Evolutionary conservation across 1,140 invertebrate genomes (phyloP).

Genomic region (Hyles euphorbiae): DNA sequence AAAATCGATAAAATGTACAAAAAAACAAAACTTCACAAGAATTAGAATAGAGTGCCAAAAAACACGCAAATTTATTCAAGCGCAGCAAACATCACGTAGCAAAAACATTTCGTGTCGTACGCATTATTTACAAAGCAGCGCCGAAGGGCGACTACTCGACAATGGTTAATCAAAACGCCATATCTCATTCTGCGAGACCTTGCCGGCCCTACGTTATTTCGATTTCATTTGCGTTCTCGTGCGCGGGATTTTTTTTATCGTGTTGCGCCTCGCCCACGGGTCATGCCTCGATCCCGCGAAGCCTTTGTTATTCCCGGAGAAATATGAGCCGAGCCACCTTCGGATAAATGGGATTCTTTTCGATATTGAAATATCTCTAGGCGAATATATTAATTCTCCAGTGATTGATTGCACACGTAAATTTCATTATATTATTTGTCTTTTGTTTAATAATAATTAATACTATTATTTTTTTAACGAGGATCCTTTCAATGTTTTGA

Average conservation of each 20-base stretch:
- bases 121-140: too few species aligned
- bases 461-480: background rate
- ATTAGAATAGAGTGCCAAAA: too few species aligned
- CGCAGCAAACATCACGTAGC: too few species aligned
- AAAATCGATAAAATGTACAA: slow-evolving; percentile 11
- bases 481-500: slow-evolving; percentile 26
- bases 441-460: slow-evolving; percentile 23
- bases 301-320: slow-evolving; percentile 64
- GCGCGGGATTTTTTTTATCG: slow-evolving; percentile 53
- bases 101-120: too few species aligned
- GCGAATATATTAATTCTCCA: slow-evolving; percentile 56
- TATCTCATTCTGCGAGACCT: slow-evolving; percentile 63
- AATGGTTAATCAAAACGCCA: slow-evolving; percentile 69
- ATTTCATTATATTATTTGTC: slow-evolving; percentile 52
- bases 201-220: slow-evolving; percentile 56
- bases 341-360: slow-evolving; percentile 63
- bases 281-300: slow-evolving; percentile 54
- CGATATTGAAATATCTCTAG: slow-evolving; percentile 64
- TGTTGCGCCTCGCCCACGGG: slow-evolving; percentile 47
- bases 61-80: too few species aligned
- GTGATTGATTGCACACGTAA: slow-evolving; percentile 57
- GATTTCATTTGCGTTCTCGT: slow-evolving; percentile 71
- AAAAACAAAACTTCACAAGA: too few species aligned
- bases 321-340: slow-evolving; percentile 57
- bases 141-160: slow-evolving; percentile 41